These are phyloP conservation scores for Sebastolobus altivelis DNA, from an alignment of 2,797 vertebrate species.

Conservation along the genomic window DNA sequence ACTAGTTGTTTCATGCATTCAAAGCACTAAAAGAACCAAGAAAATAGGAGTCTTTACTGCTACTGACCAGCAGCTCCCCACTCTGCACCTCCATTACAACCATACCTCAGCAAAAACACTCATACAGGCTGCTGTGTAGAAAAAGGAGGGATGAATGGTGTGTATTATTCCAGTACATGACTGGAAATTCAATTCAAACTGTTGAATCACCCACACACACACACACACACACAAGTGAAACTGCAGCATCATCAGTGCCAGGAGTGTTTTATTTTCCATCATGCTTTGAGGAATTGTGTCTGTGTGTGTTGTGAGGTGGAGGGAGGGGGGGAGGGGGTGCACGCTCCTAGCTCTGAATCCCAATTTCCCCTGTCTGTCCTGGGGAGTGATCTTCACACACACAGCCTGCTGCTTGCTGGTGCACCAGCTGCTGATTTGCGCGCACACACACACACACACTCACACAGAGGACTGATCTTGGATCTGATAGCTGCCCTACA, in stretches of 20 bases:
- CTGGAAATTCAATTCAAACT: slow-evolving; percentile 67
- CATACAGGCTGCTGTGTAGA: slow-evolving; percentile 2
- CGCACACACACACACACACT: slow-evolving; percentile 18
- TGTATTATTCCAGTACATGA: slow-evolving; percentile 22
- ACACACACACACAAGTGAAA: slow-evolving; percentile 17
- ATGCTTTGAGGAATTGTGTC: slow-evolving; percentile 16
- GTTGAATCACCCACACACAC: slow-evolving; percentile 57
- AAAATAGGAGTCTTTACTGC: neutral
- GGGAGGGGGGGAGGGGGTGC: neutral
- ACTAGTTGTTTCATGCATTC: neutral
- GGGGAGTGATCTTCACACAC: slow-evolving; percentile 67
- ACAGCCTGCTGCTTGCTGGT: slow-evolving; percentile 52
- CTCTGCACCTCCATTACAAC: slow-evolving; percentile 13
- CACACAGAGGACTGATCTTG: slow-evolving; percentile 28
- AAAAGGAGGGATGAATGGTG: slow-evolving; percentile 1
- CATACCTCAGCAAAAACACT: neutral
- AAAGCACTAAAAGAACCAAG: neutral
- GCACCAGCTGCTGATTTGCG: slow-evolving; percentile 60
- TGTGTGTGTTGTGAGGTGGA: neutral
- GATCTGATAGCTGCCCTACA: slow-evolving; percentile 60
- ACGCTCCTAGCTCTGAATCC: slow-evolving; percentile 48
- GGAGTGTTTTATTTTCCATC: slow-evolving; percentile 18
- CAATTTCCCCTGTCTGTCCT: slow-evolving; percentile 64
- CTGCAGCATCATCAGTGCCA: slow-evolving; percentile 38
- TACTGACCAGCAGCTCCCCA: slow-evolving; percentile 31